Percentiles rank a stretch among this genome's conserved stretches.
Conservation (phyloP, 2,888 invertebrate species). For the Drosophila algonquin region DNA sequence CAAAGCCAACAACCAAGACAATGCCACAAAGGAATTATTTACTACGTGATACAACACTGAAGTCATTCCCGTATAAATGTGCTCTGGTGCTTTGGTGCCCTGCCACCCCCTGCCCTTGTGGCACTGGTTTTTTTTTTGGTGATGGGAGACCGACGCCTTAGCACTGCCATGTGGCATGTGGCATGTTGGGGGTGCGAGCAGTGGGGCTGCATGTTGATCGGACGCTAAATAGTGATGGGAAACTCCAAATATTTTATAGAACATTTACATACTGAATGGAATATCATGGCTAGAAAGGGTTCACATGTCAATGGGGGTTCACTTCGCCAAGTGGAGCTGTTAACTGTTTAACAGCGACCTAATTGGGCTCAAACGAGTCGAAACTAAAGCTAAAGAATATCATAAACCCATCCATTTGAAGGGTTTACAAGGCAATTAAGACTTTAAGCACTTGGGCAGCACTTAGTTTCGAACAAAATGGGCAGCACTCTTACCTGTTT, state of each 20-base stretch:
- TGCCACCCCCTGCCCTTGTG: constrained; percentile 9
- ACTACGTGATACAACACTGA: constrained; percentile 77
- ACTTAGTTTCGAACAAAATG: no score
- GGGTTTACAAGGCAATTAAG: no score
- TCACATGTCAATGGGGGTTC: neutral
- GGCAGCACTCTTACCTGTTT: no score
- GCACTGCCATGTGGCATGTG: constrained; percentile 2
- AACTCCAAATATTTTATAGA: neutral
- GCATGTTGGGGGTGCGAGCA: constrained; percentile 13
- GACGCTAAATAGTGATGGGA: constrained; percentile 3
- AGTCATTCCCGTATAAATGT: constrained; percentile 75
- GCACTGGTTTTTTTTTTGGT: constrained; percentile 4
- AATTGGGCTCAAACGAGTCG: neutral
- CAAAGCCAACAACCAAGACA: constrained; percentile 71
- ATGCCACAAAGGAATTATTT: constrained; percentile 78
- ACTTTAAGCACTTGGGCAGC: no score
- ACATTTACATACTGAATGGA: neutral
- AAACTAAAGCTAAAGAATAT: no score
- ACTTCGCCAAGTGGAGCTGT: neutral
- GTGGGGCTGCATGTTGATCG: constrained; percentile 27
- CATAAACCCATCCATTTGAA: no score
- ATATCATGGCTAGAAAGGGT: neutral
- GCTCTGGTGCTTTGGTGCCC: constrained; percentile 52
- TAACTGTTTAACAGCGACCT: neutral
- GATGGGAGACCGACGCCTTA: constrained; percentile 14